These are phyloP conservation scores for Rhabdomys dilectus DNA, from an alignment of 2,113 vertebrate species.

Conservation along the genomic window DNA sequence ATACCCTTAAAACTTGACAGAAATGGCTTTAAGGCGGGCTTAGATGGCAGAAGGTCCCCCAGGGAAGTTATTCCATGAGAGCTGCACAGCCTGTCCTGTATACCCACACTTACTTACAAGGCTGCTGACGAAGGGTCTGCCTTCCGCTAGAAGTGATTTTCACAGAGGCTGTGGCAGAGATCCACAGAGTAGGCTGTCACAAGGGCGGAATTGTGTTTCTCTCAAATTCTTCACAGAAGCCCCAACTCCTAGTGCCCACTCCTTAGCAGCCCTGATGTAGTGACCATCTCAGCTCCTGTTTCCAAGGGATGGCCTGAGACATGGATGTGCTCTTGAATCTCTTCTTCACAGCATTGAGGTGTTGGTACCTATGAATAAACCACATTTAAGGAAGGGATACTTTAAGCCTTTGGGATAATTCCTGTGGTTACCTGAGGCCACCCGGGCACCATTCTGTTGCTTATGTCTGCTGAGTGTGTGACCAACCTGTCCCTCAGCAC, in stretches of 20 bases:
- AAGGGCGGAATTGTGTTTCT: too few species aligned
- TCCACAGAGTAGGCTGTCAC: too few species aligned
- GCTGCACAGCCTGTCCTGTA: accelerated
- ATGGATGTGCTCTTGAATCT: background rate
- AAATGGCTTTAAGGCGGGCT: background rate
- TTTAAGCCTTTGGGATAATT: background rate
- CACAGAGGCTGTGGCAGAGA: background rate
- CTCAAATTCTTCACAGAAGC: too few species aligned
- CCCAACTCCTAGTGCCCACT: too few species aligned
- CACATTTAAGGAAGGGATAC: background rate
- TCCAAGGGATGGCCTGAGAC: background rate
- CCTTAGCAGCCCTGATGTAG: background rate
- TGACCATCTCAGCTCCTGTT: background rate
- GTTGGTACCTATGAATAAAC: background rate
- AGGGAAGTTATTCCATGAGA: accelerated
- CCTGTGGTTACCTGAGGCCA: background rate
- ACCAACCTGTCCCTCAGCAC: accelerated
- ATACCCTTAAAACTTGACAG: background rate
- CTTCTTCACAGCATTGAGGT: background rate
- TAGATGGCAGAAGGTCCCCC: background rate
- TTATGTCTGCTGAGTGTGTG: background rate
- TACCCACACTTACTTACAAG: accelerated
- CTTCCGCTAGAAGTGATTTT: background rate
- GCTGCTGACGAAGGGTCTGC: background rate
- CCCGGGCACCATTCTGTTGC: background rate